Conservation (phyloP, 2,797 vertebrate species). For the Melanogrammus aeglefinus region DNA sequence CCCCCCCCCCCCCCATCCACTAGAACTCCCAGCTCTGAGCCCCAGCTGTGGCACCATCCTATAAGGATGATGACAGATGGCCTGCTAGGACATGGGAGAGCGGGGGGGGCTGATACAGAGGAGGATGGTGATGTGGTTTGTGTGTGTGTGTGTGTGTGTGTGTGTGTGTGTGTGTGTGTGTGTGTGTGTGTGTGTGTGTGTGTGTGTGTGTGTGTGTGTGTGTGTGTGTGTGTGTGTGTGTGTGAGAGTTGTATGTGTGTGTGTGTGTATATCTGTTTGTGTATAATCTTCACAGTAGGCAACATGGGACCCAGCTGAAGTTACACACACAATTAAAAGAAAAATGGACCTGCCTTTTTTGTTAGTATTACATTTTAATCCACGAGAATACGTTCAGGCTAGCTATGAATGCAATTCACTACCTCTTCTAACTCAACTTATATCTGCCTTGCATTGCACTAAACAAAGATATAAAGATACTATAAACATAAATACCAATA, state of each 20-base stretch:
- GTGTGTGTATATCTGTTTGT: neutral
- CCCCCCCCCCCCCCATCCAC: neutral
- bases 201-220: neutral
- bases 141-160: constrained; percentile 6
- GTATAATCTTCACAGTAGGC: neutral
- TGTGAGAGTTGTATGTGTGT: neutral
- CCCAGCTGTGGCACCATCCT: constrained; percentile 56
- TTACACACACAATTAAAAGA: neutral
- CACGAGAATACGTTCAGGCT: neutral
- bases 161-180: constrained; percentile 4
- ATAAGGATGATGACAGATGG: constrained; percentile 68
- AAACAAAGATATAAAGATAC: neutral
- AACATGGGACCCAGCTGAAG: neutral
- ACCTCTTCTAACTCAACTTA: neutral
- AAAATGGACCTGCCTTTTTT: neutral
- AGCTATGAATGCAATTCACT: neutral
- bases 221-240: constrained; percentile 3
- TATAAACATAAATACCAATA: neutral
- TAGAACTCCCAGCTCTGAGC: constrained; percentile 16
- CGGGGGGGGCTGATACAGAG: constrained; percentile 29
- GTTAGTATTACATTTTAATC: neutral
- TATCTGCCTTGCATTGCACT: neutral
- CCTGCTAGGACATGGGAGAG: constrained; percentile 46
- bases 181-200: constrained; percentile 8
- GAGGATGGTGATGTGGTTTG: constrained; percentile 28